Conservation (phyloP, 2,113 vertebrate species). For the Myotis yumanensis region DNA sequence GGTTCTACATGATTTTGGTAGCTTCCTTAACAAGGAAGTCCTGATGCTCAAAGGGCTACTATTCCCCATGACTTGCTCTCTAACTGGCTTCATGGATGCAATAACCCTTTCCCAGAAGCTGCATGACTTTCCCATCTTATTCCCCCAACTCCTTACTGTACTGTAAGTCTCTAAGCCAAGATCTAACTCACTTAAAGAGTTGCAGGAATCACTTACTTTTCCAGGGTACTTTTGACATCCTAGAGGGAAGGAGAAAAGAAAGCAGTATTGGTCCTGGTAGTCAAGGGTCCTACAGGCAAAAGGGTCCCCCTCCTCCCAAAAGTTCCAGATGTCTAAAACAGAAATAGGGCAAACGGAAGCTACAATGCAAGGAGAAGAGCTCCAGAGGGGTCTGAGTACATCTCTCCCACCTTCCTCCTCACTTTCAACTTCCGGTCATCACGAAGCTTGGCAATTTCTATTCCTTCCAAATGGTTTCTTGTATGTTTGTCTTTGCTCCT, state of each 20-base stretch:
- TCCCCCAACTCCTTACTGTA: background rate
- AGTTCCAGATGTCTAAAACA: slow-evolving; percentile 28
- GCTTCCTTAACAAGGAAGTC: background rate
- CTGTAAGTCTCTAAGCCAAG: background rate
- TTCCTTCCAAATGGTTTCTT: slow-evolving; percentile 40
- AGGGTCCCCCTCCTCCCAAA: slow-evolving; percentile 38
- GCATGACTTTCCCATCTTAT: background rate
- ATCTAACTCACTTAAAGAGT: slow-evolving; percentile 58
- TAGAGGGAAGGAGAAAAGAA: slow-evolving; percentile 74
- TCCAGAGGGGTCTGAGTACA: background rate
- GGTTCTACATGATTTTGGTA: background rate
- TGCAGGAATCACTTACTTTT: slow-evolving; percentile 80
- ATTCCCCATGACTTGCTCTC: background rate
- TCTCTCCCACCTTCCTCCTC: background rate
- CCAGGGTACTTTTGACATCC: slow-evolving; percentile 83
- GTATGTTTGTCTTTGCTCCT: slow-evolving; percentile 42
- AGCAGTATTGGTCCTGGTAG: slow-evolving; percentile 70
- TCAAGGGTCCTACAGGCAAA: slow-evolving; percentile 53
- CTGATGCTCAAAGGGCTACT: background rate
- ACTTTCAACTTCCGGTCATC: slow-evolving; percentile 9
- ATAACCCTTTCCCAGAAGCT: background rate
- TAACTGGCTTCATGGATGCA: background rate
- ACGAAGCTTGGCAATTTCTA: slow-evolving; percentile 1
- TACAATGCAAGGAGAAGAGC: background rate
- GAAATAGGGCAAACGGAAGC: background rate